These are phyloP conservation scores for Macrosoma leucophasiata DNA, from an alignment of 2,888 invertebrate species.

Conservation along the genomic window DNA sequence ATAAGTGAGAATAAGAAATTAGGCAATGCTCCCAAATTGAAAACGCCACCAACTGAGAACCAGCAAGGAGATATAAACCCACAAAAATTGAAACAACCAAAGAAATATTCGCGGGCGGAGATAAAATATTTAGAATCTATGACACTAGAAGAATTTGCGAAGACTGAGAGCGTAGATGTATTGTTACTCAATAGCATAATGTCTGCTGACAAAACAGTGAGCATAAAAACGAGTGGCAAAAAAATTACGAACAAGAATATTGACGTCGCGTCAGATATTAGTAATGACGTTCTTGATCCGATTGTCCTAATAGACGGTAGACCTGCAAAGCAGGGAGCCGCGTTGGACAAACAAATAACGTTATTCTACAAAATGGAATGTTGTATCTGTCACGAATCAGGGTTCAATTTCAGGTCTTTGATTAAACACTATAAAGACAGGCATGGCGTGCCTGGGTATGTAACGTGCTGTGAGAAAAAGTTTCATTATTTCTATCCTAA, in stretches of 20 bases:
- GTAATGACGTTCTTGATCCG: conserved; percentile 44
- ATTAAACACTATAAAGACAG: conserved; percentile 69
- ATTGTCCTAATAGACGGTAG: conserved; percentile 56
- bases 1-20: conserved; percentile 27
- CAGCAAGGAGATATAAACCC: conserved; percentile 52
- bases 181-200: conserved; percentile 38
- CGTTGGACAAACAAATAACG: conserved; percentile 61
- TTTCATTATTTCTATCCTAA: conserved; percentile 69
- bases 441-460: conserved; percentile 67
- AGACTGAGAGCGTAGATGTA: conserved; percentile 52
- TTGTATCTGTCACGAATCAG: conserved; percentile 61
- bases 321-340: conserved; percentile 59
- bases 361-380: conserved; percentile 71
- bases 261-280: conserved; percentile 28
- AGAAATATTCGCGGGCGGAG: conserved; percentile 47
- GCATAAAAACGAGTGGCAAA: conserved; percentile 16
- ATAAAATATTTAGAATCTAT: conserved; percentile 60
- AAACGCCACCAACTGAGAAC: conserved; percentile 35
- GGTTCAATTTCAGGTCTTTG: conserved; percentile 60
- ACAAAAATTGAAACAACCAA: conserved; percentile 33
- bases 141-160: conserved; percentile 62
- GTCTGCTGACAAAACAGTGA: conserved; percentile 23
- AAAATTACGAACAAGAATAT: conserved; percentile 26
- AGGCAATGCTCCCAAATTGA: conserved; percentile 18
- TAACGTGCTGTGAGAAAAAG: conserved; percentile 65